These are phyloP conservation scores for Callopanchax toddi DNA, from an alignment of 2,113 vertebrate genomes.

Conservation along the genomic window DNA sequence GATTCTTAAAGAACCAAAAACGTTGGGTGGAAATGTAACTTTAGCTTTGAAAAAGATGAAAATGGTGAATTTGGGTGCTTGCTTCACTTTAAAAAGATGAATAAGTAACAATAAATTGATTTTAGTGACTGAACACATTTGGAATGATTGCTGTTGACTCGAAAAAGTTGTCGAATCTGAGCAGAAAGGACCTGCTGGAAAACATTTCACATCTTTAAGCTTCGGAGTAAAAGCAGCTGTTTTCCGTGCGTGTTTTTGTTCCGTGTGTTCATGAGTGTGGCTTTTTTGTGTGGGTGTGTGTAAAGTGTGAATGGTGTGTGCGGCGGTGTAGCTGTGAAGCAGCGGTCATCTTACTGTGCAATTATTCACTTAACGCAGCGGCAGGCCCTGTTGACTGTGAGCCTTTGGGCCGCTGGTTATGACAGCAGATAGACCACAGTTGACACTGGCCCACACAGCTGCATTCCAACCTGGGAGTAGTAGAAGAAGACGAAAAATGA, in stretches of 20 bases:
- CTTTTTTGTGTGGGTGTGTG: slow-evolving; percentile 30
- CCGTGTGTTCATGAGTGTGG: slow-evolving; percentile 22
- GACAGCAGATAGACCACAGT: slow-evolving; percentile 64
- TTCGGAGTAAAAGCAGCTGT: slow-evolving; percentile 48
- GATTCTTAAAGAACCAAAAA: background rate
- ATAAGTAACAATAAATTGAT: too few relatives aligned
- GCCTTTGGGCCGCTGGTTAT: slow-evolving; percentile 50
- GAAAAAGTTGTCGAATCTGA: too few relatives aligned
- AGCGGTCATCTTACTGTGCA: slow-evolving; percentile 66
- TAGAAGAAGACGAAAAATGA: slow-evolving; percentile 2
- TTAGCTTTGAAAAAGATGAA: too few relatives aligned
- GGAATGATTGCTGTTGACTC: too few relatives aligned
- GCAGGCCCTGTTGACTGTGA: slow-evolving; percentile 68
- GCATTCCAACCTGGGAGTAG: slow-evolving; percentile 58
- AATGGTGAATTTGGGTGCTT: too few relatives aligned
- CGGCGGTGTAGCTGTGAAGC: slow-evolving; percentile 56
- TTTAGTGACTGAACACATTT: too few relatives aligned
- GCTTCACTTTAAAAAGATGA: too few relatives aligned
- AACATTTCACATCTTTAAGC: slow-evolving; percentile 6
- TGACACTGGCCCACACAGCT: slow-evolving; percentile 67
- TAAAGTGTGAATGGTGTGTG: slow-evolving; percentile 35
- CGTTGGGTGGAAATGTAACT: too few relatives aligned
- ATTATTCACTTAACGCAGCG: slow-evolving; percentile 74
- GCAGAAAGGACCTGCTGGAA: background rate
- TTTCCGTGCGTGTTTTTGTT: slow-evolving; percentile 30